Evolutionary conservation across 2,113 vertebrate species (phyloP), one percentile per base, ranked within the genome.

Genomic region (Tiliqua scincoides): DNA sequence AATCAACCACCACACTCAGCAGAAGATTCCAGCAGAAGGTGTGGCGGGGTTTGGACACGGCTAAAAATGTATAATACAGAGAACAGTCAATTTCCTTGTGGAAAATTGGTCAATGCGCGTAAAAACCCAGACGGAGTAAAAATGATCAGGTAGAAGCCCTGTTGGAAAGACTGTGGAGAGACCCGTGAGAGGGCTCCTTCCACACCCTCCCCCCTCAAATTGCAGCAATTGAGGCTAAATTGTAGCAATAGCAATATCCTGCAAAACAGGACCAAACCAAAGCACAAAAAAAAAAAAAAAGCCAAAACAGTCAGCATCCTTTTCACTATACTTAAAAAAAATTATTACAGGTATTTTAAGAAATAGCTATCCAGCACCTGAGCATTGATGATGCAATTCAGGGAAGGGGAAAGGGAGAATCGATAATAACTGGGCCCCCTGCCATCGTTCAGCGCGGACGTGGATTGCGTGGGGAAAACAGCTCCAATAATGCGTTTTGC

Each of bases 311-410:
- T 75, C 90, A 79, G 75, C 74, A 57, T 81, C 79, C 85, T 79
- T 78, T 86, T 91, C 89, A 79, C 89, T 85, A 77, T 79, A 52
- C 77, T 79, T 94, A 92, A 91, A 91, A 93, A 91, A 93, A 35
- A 89, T 89, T 90, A 85, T 87, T 90, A 91, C 83, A 89, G 88
- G 88, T 90, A 88, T 91, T 93, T 94, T 93, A 12, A 89, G 8
- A 93, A 95, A 92, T 76, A 94, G 90, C 89, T 82, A n/a, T 89
- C 90, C 74, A 6, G 59, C 75, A 85, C 43, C 57, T 87, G 70
- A 78, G 43, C 71, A 89, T 88, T 85, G 88, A 73, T 76, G 90
- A 88, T 57, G 87, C 74, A 93, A 86, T 91, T 89, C 57, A 79
- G 63, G 65, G 59, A 83, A 23, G 67, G n/a, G 80, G 83, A 87